Percentiles rank a stretch among this genome's conserved stretches.
Conservation (phyloP, 2,113 vertebrate genomes). For the Zapus hudsonius region DNA sequence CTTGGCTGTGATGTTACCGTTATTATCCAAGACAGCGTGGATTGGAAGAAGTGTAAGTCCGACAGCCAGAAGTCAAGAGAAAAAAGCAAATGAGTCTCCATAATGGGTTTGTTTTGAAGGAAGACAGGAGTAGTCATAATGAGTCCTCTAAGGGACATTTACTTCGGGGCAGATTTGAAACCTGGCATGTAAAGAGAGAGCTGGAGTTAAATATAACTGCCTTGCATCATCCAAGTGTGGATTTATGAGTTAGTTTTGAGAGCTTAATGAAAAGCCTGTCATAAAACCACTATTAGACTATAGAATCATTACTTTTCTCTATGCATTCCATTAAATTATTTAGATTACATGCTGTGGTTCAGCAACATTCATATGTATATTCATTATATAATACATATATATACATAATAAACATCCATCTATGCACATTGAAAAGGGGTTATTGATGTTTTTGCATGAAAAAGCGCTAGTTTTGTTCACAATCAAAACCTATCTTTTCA, state of each 20-base stretch:
- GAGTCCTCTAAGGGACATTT: constrained; percentile 61
- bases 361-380: constrained; percentile 9
- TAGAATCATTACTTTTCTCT: constrained; percentile 40
- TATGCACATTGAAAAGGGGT: background rate
- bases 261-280: constrained; percentile 67
- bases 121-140: constrained; percentile 62
- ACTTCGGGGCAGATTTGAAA: constrained; percentile 68
- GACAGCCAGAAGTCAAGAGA: constrained; percentile 65
- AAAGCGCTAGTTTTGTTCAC: constrained; percentile 41
- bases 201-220: constrained; percentile 72
- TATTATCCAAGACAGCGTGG: constrained; percentile 59
- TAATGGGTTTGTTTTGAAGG: constrained; percentile 70
- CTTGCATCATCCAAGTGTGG: constrained; percentile 45
- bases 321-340: constrained; percentile 60
- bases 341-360: background rate
- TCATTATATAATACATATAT: too few relatives aligned
- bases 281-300: constrained; percentile 63
- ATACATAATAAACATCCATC: constrained; percentile 33
- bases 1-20: constrained; percentile 67
- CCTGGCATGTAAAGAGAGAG: constrained; percentile 47
- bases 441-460: background rate
- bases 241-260: constrained; percentile 66
- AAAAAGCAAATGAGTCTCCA: constrained; percentile 66
- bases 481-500: constrained; percentile 34
- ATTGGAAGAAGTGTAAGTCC: constrained; percentile 68